A percentile compares a stretch with the other conserved stretches of the same genome.
phyloP scores from a whole-genome alignment of 2,113 vertebrate genomes.

The Tympanuchus pallidicinctus region DNA sequence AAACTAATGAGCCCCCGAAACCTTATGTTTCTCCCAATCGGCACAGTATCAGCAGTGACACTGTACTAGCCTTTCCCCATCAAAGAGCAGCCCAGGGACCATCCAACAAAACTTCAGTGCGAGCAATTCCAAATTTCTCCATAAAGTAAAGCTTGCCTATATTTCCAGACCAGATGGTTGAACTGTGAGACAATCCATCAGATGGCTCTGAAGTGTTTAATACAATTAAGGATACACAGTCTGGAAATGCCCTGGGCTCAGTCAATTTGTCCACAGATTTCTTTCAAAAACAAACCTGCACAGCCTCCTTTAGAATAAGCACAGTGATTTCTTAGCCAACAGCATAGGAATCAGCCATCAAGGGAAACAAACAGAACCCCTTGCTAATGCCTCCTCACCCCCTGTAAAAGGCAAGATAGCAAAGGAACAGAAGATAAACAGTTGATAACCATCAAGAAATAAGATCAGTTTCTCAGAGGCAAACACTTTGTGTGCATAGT shows the following conservation, averaged over 20 bases:
- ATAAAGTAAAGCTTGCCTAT: constrained; percentile 15
- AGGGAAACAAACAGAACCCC: background rate
- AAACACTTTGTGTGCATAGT: background rate
- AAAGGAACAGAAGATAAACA: constrained; percentile 16
- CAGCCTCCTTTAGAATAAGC: background rate
- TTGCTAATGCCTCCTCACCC: background rate
- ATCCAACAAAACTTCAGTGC: background rate
- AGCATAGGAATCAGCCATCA: background rate
- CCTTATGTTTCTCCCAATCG: constrained; percentile 24
- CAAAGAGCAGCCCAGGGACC: constrained; percentile 2
- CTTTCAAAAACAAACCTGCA: constrained; percentile 28
- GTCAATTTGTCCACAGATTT: background rate
- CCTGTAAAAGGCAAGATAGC: background rate
- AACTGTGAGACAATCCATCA: constrained; percentile 39
- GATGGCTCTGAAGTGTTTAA: constrained; percentile 40
- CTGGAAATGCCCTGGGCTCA: constrained; percentile 42
- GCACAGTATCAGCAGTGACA: constrained; percentile 17
- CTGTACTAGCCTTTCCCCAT: constrained; percentile 9
- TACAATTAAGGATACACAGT: constrained; percentile 49
- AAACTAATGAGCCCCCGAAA: constrained; percentile 51
- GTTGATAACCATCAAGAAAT: constrained; percentile 35
- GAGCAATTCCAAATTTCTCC: background rate
- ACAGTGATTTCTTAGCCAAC: constrained; percentile 8
- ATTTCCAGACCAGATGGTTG: constrained; percentile 46
- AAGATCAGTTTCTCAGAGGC: background rate